Conservation (phyloP, 2,888 invertebrate genomes). For the Megalurothrips usitatus region DNA sequence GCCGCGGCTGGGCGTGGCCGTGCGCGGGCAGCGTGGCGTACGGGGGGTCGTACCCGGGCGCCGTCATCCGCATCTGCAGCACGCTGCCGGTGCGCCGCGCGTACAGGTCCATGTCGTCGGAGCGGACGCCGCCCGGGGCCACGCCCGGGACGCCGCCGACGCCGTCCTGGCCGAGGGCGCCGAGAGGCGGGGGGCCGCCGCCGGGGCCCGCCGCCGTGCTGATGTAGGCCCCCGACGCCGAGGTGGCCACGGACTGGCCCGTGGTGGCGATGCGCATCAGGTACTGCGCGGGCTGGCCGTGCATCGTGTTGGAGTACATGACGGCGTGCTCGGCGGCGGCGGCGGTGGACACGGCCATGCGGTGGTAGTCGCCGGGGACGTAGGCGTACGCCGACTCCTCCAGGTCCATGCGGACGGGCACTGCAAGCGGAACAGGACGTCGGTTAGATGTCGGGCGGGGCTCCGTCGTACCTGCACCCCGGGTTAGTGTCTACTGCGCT, state of each 20-base stretch:
- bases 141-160: slow-evolving; percentile 34
- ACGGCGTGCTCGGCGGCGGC: slow-evolving; percentile 44
- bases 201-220: slow-evolving; percentile 36
- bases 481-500: no score
- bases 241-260: slow-evolving; percentile 36
- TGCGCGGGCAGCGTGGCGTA: slow-evolving; percentile 41
- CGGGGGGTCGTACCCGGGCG: slow-evolving; percentile 36
- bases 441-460: no score
- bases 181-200: slow-evolving; percentile 37
- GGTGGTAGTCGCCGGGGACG: slow-evolving; percentile 7
- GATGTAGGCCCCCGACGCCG: slow-evolving; percentile 39
- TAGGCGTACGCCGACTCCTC: slow-evolving; percentile 32
- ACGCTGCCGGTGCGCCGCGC: slow-evolving; percentile 26
- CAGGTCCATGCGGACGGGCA: slow-evolving; percentile 32
- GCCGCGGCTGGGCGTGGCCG: not conserved
- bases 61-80: slow-evolving; percentile 10
- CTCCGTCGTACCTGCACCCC: no score
- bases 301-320: slow-evolving; percentile 3
- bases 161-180: slow-evolving; percentile 38
- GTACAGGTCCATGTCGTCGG: slow-evolving; percentile 40
- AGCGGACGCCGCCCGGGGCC: slow-evolving; percentile 35
- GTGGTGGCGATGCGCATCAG: slow-evolving; percentile 32
- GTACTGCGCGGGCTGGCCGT: slow-evolving; percentile 34
- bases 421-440: slow-evolving; percentile 39
- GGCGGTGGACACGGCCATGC: slow-evolving; percentile 24